These are phyloP conservation scores for Xyrichtys novacula DNA, from an alignment of 2,797 vertebrate species.

Conservation along the genomic window DNA sequence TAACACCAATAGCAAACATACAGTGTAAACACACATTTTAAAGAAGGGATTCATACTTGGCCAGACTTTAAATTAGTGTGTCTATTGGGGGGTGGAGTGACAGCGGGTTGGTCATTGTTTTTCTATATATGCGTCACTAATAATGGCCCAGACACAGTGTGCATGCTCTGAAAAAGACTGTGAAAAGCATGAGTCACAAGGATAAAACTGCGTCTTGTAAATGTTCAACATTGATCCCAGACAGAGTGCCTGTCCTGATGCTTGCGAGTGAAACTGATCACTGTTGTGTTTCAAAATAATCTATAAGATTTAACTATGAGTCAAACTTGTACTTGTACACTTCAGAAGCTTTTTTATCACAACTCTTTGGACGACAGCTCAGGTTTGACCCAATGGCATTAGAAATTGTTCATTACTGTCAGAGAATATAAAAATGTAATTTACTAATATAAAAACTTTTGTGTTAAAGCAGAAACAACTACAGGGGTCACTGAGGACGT, in stretches of 20 bases:
- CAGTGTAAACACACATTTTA: conserved; percentile 37
- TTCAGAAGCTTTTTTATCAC: not conserved
- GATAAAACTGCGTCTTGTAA: conserved; percentile 42
- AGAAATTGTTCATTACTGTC: too few species aligned
- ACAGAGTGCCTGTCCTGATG: conserved; percentile 21
- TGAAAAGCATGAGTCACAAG: conserved; percentile 17
- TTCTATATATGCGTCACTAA: not conserved
- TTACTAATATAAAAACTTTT: not conserved
- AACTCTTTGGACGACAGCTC: not conserved
- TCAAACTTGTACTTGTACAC: not conserved
- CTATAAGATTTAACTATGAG: conserved; percentile 30
- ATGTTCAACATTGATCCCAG: conserved; percentile 54
- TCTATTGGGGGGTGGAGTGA: not conserved
- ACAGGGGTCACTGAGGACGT: too few species aligned
- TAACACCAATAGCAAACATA: conserved; percentile 37
- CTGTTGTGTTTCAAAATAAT: conserved; percentile 32
- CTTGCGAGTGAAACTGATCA: conserved; percentile 42
- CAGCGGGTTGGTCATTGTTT: conserved; percentile 8
- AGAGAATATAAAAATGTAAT: too few species aligned
- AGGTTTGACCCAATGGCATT: not conserved
- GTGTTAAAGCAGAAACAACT: not conserved
- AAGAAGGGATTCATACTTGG: conserved; percentile 3
- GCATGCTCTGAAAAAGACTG: not conserved
- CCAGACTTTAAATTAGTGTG: conserved; percentile 6
- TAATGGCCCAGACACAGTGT: not conserved